Percentiles rank a stretch among this genome's conserved stretches.
Evolutionary conservation across 2,888 invertebrate genomes (phyloP).

Genomic region (Melipona beecheii): DNA sequence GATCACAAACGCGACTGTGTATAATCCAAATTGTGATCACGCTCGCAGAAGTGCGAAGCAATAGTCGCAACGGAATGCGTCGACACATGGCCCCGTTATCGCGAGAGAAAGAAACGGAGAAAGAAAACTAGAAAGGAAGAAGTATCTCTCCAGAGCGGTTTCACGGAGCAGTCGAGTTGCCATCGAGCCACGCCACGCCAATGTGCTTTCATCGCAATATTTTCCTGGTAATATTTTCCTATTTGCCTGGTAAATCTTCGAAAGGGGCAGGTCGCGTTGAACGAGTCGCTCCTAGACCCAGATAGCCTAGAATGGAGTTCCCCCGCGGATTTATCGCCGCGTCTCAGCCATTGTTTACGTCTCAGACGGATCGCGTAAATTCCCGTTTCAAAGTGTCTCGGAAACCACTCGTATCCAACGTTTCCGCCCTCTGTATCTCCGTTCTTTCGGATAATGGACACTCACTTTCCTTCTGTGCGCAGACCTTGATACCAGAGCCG

Average conservation of each 20-base stretch:
- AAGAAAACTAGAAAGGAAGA: too few species aligned
- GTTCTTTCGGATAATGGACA: slow-evolving; percentile 28
- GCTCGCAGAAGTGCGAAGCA: background rate
- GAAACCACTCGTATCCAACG: slow-evolving; percentile 57
- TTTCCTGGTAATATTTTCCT: too few species aligned
- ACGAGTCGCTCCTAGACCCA: slow-evolving; percentile 70
- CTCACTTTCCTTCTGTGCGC: slow-evolving; percentile 18
- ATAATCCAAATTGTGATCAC: too few species aligned
- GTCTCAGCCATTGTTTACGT: slow-evolving; percentile 75
- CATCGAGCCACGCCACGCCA: slow-evolving; percentile 13
- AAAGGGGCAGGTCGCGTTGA: slow-evolving; percentile 4
- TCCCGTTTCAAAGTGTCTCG: slow-evolving; percentile 65
- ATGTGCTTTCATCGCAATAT: background rate
- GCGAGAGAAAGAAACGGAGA: background rate
- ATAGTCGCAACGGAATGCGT: background rate
- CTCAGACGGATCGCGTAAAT: slow-evolving; percentile 66
- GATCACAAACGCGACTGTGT: too few species aligned
- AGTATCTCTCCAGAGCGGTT: slow-evolving; percentile 1
- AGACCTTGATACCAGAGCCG: background rate
- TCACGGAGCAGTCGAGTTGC: background rate
- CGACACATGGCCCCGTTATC: background rate
- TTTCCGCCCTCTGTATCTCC: slow-evolving; percentile 33
- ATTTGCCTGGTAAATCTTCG: slow-evolving; percentile 26
- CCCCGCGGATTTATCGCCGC: slow-evolving; percentile 73
- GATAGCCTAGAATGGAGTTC: slow-evolving; percentile 62